phyloP scores from a whole-genome alignment of 2,113 vertebrate genomes.

The Trogon surrucura region DNA sequence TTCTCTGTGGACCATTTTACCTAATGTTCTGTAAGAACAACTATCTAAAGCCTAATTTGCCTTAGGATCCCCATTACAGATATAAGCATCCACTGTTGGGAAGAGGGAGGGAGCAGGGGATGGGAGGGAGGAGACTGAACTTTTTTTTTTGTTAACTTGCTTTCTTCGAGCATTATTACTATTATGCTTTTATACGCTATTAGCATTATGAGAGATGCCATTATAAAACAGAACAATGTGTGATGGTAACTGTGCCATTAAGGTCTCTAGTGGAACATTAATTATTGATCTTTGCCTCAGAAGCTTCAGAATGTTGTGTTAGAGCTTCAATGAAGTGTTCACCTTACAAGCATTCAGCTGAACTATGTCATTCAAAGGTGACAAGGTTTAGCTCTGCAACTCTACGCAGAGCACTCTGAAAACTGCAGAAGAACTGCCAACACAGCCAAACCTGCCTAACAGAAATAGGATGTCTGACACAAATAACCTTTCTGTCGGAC shows the following conservation, averaged over 20 bases:
- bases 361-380: slow-evolving; percentile 54
- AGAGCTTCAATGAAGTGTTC: slow-evolving; percentile 58
- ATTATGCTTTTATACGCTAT: slow-evolving; percentile 47
- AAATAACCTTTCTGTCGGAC: background rate
- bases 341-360: slow-evolving; percentile 35
- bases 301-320: slow-evolving; percentile 41
- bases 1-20: background rate
- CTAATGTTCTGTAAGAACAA: background rate
- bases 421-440: background rate
- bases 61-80: background rate
- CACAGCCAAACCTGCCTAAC: background rate
- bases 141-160: background rate
- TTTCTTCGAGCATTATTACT: slow-evolving; percentile 26
- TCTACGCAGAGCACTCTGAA: background rate
- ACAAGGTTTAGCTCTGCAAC: slow-evolving; percentile 26
- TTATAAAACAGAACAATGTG: slow-evolving; percentile 24
- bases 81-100: background rate
- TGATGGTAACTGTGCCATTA: slow-evolving; percentile 55
- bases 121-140: background rate
- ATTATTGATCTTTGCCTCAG: slow-evolving; percentile 70
- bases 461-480: background rate
- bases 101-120: background rate
- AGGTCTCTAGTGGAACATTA: slow-evolving; percentile 52
- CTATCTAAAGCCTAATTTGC: background rate
- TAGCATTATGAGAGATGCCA: slow-evolving; percentile 38